These are phyloP conservation scores for Sebastes oblongus DNA, from an alignment of 2,797 vertebrate genomes.

Conservation along the genomic window DNA sequence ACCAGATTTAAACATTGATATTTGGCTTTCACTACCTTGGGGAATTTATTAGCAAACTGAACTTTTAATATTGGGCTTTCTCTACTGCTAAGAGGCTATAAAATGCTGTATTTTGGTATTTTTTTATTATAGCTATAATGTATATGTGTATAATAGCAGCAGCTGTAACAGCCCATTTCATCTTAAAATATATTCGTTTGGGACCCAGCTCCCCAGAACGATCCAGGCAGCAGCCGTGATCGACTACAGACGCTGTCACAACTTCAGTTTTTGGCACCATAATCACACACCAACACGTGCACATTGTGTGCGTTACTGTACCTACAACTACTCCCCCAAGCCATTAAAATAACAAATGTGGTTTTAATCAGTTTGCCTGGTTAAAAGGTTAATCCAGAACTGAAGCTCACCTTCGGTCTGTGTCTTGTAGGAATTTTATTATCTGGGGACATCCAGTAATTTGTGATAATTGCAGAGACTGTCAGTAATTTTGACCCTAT, in stretches of 20 bases:
- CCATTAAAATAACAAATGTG: constrained; percentile 5
- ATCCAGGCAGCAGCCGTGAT: constrained; percentile 7
- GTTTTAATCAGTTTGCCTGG: constrained; percentile 16
- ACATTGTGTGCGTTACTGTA: not conserved
- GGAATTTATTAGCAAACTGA: not conserved
- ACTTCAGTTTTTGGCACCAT: not conserved
- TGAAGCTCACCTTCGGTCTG: not conserved
- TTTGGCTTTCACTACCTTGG: not conserved
- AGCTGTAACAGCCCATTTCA: not conserved
- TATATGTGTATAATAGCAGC: not conserved
- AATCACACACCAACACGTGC: not conserved
- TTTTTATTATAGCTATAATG: not conserved
- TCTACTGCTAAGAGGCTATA: not conserved
- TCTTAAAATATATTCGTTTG: not conserved
- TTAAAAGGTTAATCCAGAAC: constrained; percentile 7
- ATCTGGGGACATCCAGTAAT: constrained; percentile 16
- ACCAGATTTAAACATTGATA: not conserved
- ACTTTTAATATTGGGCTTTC: not conserved
- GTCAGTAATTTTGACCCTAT: constrained; percentile 1
- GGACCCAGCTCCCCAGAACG: not conserved
- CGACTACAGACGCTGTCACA: not conserved
- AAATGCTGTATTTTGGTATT: not conserved
- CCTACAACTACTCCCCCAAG: not conserved
- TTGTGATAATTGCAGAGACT: constrained; percentile 31
- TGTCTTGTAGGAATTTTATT: not conserved